phyloP scores from a whole-genome alignment of 2,797 vertebrate species.

The Chromobotia macracanthus region DNA sequence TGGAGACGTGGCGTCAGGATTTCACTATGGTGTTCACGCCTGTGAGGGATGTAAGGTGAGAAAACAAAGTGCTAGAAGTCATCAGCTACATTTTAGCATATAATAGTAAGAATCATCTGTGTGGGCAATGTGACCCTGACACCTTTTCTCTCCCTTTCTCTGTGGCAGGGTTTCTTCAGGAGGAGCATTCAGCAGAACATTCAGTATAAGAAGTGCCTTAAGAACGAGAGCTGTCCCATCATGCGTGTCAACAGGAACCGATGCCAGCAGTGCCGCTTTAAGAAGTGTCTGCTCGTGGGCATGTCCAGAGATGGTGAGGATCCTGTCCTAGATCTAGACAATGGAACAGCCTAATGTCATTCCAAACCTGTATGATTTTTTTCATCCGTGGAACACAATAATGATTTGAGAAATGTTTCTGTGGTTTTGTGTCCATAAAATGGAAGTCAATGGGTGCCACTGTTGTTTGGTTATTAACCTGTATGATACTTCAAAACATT shows the following conservation, averaged over 20 bases:
- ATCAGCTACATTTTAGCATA: neutral
- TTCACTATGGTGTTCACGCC: slow-evolving; percentile 91
- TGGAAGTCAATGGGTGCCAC: too few relatives aligned
- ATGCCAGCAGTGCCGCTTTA: slow-evolving; percentile 97
- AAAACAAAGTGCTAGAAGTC: neutral
- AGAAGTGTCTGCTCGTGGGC: slow-evolving; percentile 94
- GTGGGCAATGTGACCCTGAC: neutral
- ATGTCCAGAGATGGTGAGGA: slow-evolving; percentile 94
- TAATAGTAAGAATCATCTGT: neutral
- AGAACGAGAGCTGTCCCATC: slow-evolving; percentile 93
- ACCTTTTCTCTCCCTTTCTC: slow-evolving; percentile 4
- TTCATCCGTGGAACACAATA: too few relatives aligned
- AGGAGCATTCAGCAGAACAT: slow-evolving; percentile 98
- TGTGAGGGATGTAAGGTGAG: slow-evolving; percentile 92
- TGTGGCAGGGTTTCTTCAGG: slow-evolving; percentile 95
- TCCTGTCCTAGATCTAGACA: neutral
- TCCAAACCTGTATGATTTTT: too few relatives aligned
- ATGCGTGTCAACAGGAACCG: slow-evolving; percentile 97
- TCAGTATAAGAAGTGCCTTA: slow-evolving; percentile 98
- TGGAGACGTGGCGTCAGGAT: slow-evolving; percentile 94
- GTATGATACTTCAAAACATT: too few relatives aligned
- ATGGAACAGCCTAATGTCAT: too few relatives aligned
- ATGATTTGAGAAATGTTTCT: too few relatives aligned
- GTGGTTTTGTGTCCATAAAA: too few relatives aligned
- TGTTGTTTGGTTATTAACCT: too few relatives aligned